Evolutionary conservation across 2,888 invertebrate genomes (phyloP).

Genomic region (Hemistola chrysoprasaria): DNA sequence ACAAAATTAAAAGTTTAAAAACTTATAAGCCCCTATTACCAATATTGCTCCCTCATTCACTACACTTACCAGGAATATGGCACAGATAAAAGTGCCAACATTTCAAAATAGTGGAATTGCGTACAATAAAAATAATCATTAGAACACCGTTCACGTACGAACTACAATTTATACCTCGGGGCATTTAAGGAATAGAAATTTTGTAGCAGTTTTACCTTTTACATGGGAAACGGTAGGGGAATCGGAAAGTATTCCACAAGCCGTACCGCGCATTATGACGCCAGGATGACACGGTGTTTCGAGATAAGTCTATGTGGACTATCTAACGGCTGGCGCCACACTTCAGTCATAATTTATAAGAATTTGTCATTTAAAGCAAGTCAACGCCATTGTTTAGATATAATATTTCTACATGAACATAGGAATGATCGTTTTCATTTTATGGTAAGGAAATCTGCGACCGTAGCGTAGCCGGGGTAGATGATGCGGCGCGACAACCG

Average conservation of each 20-base stretch:
- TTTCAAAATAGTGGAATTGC: slow-evolving; percentile 44
- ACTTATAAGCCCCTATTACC: too few species aligned
- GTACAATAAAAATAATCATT: slow-evolving; percentile 46
- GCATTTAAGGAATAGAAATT: slow-evolving; percentile 67
- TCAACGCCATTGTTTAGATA: too few species aligned
- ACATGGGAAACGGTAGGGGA: slow-evolving; percentile 56
- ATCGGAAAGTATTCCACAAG: slow-evolving; percentile 57
- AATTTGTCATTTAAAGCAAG: slow-evolving; percentile 33
- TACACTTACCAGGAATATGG: slow-evolving; percentile 24
- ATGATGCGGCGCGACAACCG: slow-evolving; percentile 40
- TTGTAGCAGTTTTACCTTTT: slow-evolving; percentile 63
- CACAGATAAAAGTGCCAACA: slow-evolving; percentile 36
- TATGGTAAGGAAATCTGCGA: too few species aligned
- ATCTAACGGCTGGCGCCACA: slow-evolving; percentile 36
- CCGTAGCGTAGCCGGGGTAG: slow-evolving; percentile 22
- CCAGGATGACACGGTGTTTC: slow-evolving; percentile 59
- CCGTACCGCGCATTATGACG: slow-evolving; percentile 52
- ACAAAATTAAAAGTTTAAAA: background rate
- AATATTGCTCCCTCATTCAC: slow-evolving; percentile 18
- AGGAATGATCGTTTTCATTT: too few species aligned
- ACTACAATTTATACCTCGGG: slow-evolving; percentile 64
- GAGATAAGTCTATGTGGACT: slow-evolving; percentile 39
- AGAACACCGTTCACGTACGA: slow-evolving; percentile 61
- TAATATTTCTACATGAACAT: too few species aligned
- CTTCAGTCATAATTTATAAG: too few species aligned